Percentiles rank a stretch among this genome's conserved stretches.
Conservation (phyloP, 1,140 invertebrate species). For the Limonius californicus region DNA sequence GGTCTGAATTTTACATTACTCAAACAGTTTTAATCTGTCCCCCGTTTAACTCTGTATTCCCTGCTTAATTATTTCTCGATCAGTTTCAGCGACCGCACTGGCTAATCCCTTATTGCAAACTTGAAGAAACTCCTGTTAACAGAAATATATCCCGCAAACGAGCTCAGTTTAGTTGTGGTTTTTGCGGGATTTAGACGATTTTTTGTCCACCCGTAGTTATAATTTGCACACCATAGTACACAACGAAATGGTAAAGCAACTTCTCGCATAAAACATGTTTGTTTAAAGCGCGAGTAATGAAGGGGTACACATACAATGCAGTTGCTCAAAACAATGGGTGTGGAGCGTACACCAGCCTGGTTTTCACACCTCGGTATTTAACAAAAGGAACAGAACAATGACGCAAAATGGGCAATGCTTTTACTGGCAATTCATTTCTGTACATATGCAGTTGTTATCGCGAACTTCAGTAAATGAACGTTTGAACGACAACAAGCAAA, state of each 20-base stretch:
- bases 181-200: too few relatives aligned
- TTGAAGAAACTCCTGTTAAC: too few relatives aligned
- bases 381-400: constrained; percentile 7
- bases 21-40: constrained; percentile 7
- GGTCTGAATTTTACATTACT: constrained; percentile 11
- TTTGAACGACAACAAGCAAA: not conserved
- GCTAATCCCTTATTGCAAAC: too few relatives aligned
- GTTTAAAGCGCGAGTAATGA: constrained; percentile 13
- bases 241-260: not conserved
- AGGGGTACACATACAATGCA: not conserved
- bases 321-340: not conserved
- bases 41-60: not conserved
- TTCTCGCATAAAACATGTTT: constrained; percentile 4
- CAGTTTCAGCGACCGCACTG: not conserved
- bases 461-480: not conserved
- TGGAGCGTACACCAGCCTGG: constrained; percentile 1
- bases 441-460: constrained; percentile 4
- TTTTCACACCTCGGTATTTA: constrained; percentile 8
- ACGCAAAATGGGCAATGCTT: constrained; percentile 4
- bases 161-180: too few relatives aligned
- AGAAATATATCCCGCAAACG: too few relatives aligned
- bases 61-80: constrained; percentile 1
- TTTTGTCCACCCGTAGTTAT: too few relatives aligned
- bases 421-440: constrained; percentile 4
- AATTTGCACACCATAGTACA: too few relatives aligned